Evolutionary conservation across 2,888 invertebrate species (phyloP).

Genomic region (Tiliacea aurago): DNA sequence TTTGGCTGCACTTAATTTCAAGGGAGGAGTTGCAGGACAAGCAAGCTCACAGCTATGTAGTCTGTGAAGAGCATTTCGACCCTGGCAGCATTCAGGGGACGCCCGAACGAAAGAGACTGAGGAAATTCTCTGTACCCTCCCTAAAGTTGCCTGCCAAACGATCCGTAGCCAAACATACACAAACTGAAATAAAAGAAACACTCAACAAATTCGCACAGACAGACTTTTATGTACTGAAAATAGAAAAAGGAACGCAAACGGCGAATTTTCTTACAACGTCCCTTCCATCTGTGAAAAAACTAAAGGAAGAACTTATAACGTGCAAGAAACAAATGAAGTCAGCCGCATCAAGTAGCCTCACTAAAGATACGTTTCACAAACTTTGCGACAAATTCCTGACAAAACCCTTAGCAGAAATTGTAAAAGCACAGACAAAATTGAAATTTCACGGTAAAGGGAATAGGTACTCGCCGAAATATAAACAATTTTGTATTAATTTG

Average conservation of each 20-base stretch:
- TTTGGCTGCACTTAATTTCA: slow-evolving; percentile 49
- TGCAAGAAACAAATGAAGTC: slow-evolving; percentile 46
- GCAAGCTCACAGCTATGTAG: slow-evolving; percentile 30
- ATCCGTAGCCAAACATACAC: slow-evolving; percentile 18
- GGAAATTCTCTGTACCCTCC: slow-evolving; percentile 28
- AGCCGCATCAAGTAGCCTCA: slow-evolving; percentile 30
- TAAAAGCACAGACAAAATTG: slow-evolving; percentile 62
- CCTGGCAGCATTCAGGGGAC: slow-evolving; percentile 31
- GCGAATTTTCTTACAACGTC: slow-evolving; percentile 34
- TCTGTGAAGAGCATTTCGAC: slow-evolving; percentile 54
- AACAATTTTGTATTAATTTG: slow-evolving; percentile 65
- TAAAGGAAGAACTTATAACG: slow-evolving; percentile 35
- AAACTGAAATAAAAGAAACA: slow-evolving; percentile 48
- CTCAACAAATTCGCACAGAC: slow-evolving; percentile 44
- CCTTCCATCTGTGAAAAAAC: slow-evolving; percentile 41
- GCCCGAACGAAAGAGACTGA: slow-evolving; percentile 32
- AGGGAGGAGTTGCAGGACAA: slow-evolving; percentile 49
- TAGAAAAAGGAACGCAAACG: slow-evolving; percentile 40
- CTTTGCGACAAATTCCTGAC: slow-evolving; percentile 61
- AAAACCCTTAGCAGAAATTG: slow-evolving; percentile 57
- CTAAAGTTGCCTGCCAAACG: slow-evolving; percentile 37
- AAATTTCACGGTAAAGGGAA: slow-evolving; percentile 51
- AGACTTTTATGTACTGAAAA: slow-evolving; percentile 49
- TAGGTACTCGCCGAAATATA: slow-evolving; percentile 52
- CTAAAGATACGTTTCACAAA: slow-evolving; percentile 42